Evolutionary conservation across 1,140 invertebrate genomes (phyloP), one percentile per base, ranked within the genome.

Genomic region (Monochamus saltuarius): DNA sequence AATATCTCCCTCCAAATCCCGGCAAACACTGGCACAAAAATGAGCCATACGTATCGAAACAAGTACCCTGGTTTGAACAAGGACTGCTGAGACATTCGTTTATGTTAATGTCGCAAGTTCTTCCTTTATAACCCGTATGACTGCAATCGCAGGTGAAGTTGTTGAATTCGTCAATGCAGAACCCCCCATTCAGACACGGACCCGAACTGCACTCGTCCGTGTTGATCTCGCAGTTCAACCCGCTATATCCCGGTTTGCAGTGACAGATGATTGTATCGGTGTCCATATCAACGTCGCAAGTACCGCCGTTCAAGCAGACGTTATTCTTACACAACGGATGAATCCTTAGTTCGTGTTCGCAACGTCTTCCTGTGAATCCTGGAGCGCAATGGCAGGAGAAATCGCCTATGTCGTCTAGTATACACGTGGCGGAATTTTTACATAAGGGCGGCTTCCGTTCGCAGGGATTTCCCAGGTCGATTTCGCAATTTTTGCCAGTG

Each of bases 121-220:
- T 70, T 11, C 93, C 94, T 53, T 81, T 82, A 76, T 91, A 97
- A 10, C 90, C 89, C 4, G 89, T 90, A 58, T 81, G 81, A 14
- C 79, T 77, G 76, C 89, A 92, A 69, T 82, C 81, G 75, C 94
- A 96, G 1, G 83, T 88, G 74, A 88, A 95, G 67, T 88, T 89
- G 75, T 90, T 88, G 50, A 87, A 78, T 10, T 83, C 83, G 76
- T 94, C 90, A 13, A 85, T 80, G 77, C 94, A 97, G 36, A 84
- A 83, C 38, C 92, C 93, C 52, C 87, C 87, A 79, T 98, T 89
- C 58, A 85, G 80, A 77, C 96, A 98, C 0, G 91, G 91, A 61
- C 82, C 83, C 13, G 82, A 78, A 60, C 79, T 76, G 75, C 87
- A 92, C 70, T 92, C 89, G 71, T 89, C 85, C 35, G 88, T 79